Evolutionary conservation across 2,113 vertebrate genomes (phyloP).

Genomic region (Ptyas mucosa): DNA sequence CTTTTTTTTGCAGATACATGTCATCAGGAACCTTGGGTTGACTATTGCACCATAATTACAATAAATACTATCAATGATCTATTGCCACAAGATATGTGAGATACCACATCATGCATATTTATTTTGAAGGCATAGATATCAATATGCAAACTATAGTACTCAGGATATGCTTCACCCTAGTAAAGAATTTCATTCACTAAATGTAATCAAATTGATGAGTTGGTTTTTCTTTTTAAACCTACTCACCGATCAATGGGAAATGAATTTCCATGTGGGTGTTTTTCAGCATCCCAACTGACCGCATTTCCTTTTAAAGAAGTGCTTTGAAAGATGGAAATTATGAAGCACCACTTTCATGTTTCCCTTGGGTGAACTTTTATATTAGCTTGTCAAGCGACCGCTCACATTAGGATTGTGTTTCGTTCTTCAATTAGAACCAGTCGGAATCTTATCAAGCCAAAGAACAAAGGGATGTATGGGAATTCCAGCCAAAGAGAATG

Average conservation of each 20-base stretch:
- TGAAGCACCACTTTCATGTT: neutral
- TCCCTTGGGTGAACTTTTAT: slow-evolving; percentile 10
- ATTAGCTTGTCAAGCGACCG: neutral
- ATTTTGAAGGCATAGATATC: neutral
- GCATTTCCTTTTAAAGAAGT: slow-evolving; percentile 1
- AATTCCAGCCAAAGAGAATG: slow-evolving; percentile 41
- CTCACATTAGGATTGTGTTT: neutral
- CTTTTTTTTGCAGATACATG: neutral
- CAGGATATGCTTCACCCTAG: neutral
- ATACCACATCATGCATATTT: neutral
- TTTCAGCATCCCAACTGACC: neutral
- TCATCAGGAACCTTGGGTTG: neutral
- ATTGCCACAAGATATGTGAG: neutral
- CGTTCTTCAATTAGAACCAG: neutral
- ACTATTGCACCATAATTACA: neutral
- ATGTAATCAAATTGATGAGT: neutral
- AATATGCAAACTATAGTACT: neutral
- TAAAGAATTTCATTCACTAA: neutral
- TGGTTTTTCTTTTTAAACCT: neutral
- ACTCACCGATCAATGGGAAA: neutral
- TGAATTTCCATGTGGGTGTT: neutral
- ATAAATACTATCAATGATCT: neutral
- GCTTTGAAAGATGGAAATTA: neutral
- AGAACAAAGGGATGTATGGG: slow-evolving; percentile 61
- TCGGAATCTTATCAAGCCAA: neutral